Conservation (phyloP, 2,113 vertebrate species). For the Lethenteron reissneri region DNA sequence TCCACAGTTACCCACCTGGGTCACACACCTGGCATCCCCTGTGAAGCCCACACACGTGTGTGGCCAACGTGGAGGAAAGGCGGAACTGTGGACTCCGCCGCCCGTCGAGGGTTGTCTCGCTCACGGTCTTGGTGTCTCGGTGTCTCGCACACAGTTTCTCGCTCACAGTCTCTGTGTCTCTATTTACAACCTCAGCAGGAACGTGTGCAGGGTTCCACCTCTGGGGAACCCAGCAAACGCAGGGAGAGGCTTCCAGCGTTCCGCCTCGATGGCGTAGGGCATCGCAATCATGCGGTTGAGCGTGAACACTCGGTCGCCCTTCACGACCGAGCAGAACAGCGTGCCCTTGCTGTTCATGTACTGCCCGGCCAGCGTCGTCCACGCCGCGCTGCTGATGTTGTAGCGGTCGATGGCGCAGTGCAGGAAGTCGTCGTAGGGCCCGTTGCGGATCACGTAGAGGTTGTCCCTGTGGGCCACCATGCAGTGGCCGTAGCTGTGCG, state of each 20-base stretch:
- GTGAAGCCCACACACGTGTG: no score
- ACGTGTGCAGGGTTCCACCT: constrained; percentile 56
- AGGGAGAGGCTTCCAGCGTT: constrained; percentile 39
- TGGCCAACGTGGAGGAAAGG: no score
- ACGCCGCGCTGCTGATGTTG: constrained; percentile 47
- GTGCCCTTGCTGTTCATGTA: constrained; percentile 72
- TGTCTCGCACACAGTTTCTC: no score
- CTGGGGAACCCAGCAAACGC: constrained; percentile 50
- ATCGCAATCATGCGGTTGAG: constrained; percentile 49
- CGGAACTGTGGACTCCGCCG: no score
- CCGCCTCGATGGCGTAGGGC: constrained; percentile 38
- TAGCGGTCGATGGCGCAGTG: constrained; percentile 60
- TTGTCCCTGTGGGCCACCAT: constrained; percentile 70
- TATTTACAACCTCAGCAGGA: constrained; percentile 46
- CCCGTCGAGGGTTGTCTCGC: no score
- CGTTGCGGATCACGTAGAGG: constrained; percentile 62
- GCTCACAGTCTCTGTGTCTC: no score
- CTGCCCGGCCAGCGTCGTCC: constrained; percentile 50
- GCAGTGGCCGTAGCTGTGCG: constrained; percentile 63
- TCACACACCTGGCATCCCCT: no score
- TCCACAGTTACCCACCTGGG: no score
- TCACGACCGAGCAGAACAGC: constrained; percentile 41
- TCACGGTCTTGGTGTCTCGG: no score
- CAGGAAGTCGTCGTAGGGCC: constrained; percentile 59
- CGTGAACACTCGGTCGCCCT: constrained; percentile 55